Percentiles rank a stretch among this genome's conserved stretches.
These are phyloP conservation scores for Latrodectus hesperus DNA, from an alignment of 2,888 invertebrate species.

Conservation along the genomic window DNA sequence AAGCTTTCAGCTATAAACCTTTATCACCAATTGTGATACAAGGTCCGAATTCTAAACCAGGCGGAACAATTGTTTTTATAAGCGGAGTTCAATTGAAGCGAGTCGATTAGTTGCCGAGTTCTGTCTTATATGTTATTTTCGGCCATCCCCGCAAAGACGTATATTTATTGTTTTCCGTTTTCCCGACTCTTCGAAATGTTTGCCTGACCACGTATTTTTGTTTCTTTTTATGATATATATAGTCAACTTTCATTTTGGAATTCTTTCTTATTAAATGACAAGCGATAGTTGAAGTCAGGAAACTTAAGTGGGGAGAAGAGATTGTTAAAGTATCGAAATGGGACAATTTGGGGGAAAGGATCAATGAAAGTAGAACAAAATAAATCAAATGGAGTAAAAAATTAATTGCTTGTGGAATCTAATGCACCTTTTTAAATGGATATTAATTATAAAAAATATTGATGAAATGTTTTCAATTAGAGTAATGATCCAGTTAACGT, in stretches of 20 bases:
- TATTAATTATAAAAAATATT: too few relatives aligned
- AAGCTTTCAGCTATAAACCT: conserved; percentile 68
- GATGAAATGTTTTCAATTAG: too few relatives aligned
- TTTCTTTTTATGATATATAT: conserved; percentile 38
- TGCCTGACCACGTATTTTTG: conserved; percentile 26
- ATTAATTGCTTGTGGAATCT: too few relatives aligned
- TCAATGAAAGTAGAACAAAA: too few relatives aligned
- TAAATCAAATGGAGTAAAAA: too few relatives aligned
- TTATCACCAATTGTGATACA: conserved; percentile 65
- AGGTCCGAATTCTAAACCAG: conserved; percentile 61
- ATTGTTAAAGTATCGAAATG: too few relatives aligned
- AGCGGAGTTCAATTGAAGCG: conserved; percentile 44
- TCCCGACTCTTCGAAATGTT: conserved; percentile 37
- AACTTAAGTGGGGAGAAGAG: too few relatives aligned
- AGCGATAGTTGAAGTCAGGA: conserved; percentile 7
- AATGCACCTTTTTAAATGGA: too few relatives aligned
- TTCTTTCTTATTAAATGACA: conserved; percentile 47
- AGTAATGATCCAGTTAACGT: too few relatives aligned
- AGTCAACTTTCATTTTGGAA: conserved; percentile 17
- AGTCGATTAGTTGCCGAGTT: conserved; percentile 59
- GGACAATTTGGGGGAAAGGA: too few relatives aligned
- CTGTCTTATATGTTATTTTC: conserved; percentile 49
- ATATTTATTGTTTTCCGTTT: conserved; percentile 48
- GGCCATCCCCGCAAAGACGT: conserved; percentile 37
- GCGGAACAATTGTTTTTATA: conserved; percentile 57